Conservation (phyloP, 1,140 invertebrate species). For the Trachymyrmex cornetzi region DNA sequence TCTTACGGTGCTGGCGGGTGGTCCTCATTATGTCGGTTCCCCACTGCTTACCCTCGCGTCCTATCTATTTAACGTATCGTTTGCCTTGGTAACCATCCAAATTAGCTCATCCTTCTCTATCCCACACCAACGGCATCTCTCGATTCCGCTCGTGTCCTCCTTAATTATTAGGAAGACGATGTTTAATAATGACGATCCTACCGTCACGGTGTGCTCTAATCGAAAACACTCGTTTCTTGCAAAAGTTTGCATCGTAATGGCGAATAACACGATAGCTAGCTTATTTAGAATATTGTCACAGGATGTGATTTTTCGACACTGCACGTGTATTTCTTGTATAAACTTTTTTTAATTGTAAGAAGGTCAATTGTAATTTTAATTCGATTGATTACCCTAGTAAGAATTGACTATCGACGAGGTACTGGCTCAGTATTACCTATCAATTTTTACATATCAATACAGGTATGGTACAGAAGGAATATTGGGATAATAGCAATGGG, state of each 20-base stretch:
- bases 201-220: slow-evolving; percentile 56
- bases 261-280: background rate
- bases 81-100: slow-evolving; percentile 87
- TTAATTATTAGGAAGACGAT: slow-evolving; percentile 82
- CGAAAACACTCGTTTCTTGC: slow-evolving; percentile 71
- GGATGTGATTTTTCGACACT: background rate
- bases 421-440: no score
- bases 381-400: background rate
- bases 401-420: no score
- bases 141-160: slow-evolving; percentile 73
- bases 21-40: slow-evolving; percentile 86
- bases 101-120: slow-evolving; percentile 83
- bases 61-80: slow-evolving; percentile 87
- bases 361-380: background rate
- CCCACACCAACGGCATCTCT: slow-evolving; percentile 51
- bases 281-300: background rate
- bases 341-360: background rate
- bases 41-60: slow-evolving; percentile 77
- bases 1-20: slow-evolving; percentile 84
- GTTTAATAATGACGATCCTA: slow-evolving; percentile 79
- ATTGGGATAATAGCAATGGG: no score
- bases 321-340: background rate
- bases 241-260: slow-evolving; percentile 14
- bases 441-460: no score
- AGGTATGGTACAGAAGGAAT: no score